phyloP scores from a whole-genome alignment of 2,888 invertebrate species.

The Xanthostigma xanthostigma region DNA sequence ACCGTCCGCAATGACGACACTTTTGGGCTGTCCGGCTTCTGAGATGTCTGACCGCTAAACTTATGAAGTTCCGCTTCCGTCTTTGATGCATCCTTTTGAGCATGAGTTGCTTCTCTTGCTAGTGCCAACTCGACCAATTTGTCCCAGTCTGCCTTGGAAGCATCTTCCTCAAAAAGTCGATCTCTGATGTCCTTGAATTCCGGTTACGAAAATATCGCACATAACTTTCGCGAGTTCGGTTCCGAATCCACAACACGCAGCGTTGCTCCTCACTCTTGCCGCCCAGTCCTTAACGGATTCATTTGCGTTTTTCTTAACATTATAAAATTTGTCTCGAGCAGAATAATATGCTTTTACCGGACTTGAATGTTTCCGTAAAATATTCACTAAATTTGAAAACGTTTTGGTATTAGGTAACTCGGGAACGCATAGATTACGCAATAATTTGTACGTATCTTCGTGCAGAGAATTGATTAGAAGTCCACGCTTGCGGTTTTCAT shows the following conservation, averaged over 20 bases:
- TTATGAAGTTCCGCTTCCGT: no score
- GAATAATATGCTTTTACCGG: slow-evolving; percentile 8
- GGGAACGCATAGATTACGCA: slow-evolving; percentile 11
- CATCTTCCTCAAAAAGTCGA: no score
- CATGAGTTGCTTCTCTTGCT: no score
- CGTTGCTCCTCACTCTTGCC: slow-evolving; percentile 10
- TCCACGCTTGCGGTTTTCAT: slow-evolving; percentile 11
- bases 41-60: no score
- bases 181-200: no score
- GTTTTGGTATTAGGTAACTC: slow-evolving; percentile 10
- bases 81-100: no score
- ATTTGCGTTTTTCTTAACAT: slow-evolving; percentile 8
- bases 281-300: slow-evolving; percentile 14
- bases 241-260: slow-evolving; percentile 14
- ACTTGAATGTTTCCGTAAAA: slow-evolving; percentile 12
- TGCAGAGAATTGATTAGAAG: slow-evolving; percentile 14
- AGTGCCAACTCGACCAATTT: no score
- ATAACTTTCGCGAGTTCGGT: background rate
- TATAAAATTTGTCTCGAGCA: slow-evolving; percentile 13
- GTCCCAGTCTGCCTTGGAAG: no score
- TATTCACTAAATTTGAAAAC: slow-evolving; percentile 8
- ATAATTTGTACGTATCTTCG: slow-evolving; percentile 14
- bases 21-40: no score
- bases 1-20: no score
- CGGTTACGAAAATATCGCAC: no score